These are phyloP conservation scores for Thomomys bottae DNA, from an alignment of 2,113 vertebrate species.

Conservation along the genomic window DNA sequence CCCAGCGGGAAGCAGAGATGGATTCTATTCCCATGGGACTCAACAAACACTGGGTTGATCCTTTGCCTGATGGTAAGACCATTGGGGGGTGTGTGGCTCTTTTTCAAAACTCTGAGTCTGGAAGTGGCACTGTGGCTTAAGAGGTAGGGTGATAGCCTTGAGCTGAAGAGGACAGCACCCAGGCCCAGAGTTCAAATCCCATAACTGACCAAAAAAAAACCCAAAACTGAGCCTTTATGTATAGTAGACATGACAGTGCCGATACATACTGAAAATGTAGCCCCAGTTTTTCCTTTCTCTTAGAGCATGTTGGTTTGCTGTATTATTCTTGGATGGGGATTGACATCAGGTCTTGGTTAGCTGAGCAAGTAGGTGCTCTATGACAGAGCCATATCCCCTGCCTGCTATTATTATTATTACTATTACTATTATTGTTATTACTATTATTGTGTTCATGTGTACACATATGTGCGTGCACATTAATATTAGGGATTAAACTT, in stretches of 20 bases:
- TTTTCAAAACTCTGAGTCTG: not conserved
- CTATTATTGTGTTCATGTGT: too few species aligned
- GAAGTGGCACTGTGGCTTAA: too few species aligned
- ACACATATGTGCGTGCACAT: too few species aligned
- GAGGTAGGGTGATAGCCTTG: too few species aligned
- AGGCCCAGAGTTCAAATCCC: too few species aligned
- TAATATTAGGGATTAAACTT: too few species aligned
- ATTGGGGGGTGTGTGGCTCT: not conserved
- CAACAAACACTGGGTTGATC: slow-evolving; percentile 99
- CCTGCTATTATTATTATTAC: too few species aligned
- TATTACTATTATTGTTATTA: too few species aligned
- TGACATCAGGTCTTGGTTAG: not conserved
- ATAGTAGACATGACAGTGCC: not conserved
- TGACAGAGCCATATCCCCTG: too few species aligned
- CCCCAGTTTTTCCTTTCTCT: not conserved
- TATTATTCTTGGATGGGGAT: not conserved
- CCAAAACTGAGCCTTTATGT: not conserved
- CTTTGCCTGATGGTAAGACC: slow-evolving; percentile 94
- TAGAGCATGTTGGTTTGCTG: not conserved
- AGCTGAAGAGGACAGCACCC: too few species aligned
- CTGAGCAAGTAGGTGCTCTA: too few species aligned
- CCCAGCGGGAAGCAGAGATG: slow-evolving; percentile 98
- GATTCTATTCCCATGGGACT: slow-evolving; percentile 99
- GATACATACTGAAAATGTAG: not conserved
- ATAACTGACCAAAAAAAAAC: too few species aligned